Base-by-base conservation (phyloP, 2,113 vertebrate genomes). In the Psilopogon haemacephalus region DNA sequence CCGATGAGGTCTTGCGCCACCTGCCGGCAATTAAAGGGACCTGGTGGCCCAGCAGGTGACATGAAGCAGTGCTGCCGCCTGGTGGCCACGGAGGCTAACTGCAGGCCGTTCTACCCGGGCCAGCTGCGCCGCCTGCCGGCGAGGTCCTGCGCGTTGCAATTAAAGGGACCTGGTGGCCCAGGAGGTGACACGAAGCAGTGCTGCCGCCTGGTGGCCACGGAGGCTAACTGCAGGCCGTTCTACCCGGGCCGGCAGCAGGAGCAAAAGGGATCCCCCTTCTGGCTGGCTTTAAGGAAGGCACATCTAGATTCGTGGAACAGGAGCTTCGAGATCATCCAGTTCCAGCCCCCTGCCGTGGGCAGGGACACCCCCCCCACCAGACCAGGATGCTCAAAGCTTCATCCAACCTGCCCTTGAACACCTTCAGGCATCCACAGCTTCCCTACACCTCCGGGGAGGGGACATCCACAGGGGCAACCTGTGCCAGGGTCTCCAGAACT, bases 111-210 rank as follows among this genome's bases (percentile, higher is more conserved):
- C 69, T 50, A 14, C 16, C 8, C 2, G 46, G 62, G 24, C 27
- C 28, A 10, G 11, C 1, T n/a, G 40, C 5, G 15, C 40, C 40
- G 14, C 40, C 46, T 48, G 20, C 46, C 5, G 46, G 48, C 11
- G 11, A 12, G 5, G 3, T n/a, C 40, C 2, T 2, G 5, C 18
- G 23, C 1, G 0, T 12, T 0, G 7, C 6, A 5, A 44, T 42
- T 32, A 8, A 7, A 18, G 12, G 12, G 35, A 32, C 8, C 17
- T 13, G 9, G 5, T 2, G 8, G 3, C 8, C 21, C n/a, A 11
- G 3, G 20, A 15, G 10, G 11, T 8, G 30, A 12, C 0, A 0
- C 5, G 52, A 17, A 19, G 21, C 33, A 24, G 20, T 65, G 75
- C 71, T 82, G 88, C 75, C 21, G 2, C 75, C 88, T 37, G 21